phyloP scores from a whole-genome alignment of 1,140 invertebrate genomes.

The Calycopis cecrops region DNA sequence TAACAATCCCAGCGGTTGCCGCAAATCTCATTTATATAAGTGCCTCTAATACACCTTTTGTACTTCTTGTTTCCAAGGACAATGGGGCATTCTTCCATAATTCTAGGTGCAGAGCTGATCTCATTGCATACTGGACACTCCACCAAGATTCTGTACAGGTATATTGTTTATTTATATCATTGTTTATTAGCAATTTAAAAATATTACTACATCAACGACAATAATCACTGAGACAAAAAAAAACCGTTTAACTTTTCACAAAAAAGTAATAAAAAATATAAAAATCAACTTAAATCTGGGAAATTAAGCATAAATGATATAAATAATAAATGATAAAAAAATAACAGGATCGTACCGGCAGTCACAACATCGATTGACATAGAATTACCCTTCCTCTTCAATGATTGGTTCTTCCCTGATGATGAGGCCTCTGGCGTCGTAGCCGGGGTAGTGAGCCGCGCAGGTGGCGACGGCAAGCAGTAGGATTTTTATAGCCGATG shows the following conservation, averaged over 20 bases:
- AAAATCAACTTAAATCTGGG: no score
- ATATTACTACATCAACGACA: no score
- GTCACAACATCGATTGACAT: conserved; percentile 28
- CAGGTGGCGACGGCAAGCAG: conserved; percentile 33
- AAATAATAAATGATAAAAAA: conserved; percentile 15
- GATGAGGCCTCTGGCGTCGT: conserved; percentile 42
- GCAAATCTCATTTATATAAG: conserved; percentile 51
- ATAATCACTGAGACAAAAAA: no score
- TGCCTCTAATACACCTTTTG: conserved; percentile 47
- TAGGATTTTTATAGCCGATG: conserved; percentile 32
- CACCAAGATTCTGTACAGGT: conserved; percentile 30
- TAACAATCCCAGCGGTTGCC: conserved; percentile 52
- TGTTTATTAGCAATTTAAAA: no score
- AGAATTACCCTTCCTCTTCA: conserved; percentile 39
- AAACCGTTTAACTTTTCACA: no score
- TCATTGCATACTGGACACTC: conserved; percentile 49
- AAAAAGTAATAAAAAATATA: no score
- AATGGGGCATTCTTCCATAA: conserved; percentile 45
- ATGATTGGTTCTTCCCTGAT: conserved; percentile 40
- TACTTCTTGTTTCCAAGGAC: conserved; percentile 40
- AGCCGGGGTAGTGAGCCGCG: conserved; percentile 48
- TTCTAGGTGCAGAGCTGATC: conserved; percentile 32
- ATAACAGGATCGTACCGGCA: conserved; percentile 25
- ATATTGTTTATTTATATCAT: no score
- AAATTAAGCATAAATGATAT: no score